phyloP scores from a whole-genome alignment of 2,797 vertebrate genomes.

The Eutrigla gurnardus region DNA sequence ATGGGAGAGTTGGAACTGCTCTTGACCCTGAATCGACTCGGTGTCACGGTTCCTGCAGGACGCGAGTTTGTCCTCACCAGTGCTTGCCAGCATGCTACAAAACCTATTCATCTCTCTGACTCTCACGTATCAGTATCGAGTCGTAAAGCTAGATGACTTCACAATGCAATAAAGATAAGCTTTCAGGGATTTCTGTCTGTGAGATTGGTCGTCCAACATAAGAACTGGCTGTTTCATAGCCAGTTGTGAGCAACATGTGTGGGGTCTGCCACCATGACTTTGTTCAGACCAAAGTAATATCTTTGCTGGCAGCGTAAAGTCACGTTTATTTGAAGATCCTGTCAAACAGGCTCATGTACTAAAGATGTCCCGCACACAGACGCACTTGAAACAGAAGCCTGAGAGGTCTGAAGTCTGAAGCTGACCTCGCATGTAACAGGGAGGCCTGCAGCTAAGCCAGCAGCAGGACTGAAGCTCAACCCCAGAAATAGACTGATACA shows the following conservation, averaged over 20 bases:
- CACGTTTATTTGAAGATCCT: not conserved
- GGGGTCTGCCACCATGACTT: not conserved
- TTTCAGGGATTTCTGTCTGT: not conserved
- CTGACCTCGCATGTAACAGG: slow-evolving; percentile 39
- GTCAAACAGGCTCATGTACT: slow-evolving; percentile 18
- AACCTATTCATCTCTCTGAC: not conserved
- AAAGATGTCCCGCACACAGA: slow-evolving; percentile 20
- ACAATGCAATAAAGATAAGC: not conserved
- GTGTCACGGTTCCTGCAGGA: slow-evolving; percentile 19
- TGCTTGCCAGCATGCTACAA: not conserved
- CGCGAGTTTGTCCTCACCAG: slow-evolving; percentile 9
- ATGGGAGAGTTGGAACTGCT: slow-evolving; percentile 46
- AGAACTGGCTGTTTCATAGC: not conserved
- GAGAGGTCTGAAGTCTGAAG: slow-evolving; percentile 42
- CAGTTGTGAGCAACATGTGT: not conserved
- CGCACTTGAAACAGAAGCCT: slow-evolving; percentile 36
- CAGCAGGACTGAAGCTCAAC: slow-evolving; percentile 48
- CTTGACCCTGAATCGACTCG: slow-evolving; percentile 30
- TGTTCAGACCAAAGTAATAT: not conserved
- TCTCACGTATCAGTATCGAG: not conserved
- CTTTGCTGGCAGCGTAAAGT: not conserved
- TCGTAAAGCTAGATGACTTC: not conserved
- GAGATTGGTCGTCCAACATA: not conserved
- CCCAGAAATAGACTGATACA: slow-evolving; percentile 60
- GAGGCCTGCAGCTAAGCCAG: slow-evolving; percentile 57